Evolutionary conservation across 2,113 vertebrate genomes (phyloP).

Genomic region (Falcunculus frontatus): DNA sequence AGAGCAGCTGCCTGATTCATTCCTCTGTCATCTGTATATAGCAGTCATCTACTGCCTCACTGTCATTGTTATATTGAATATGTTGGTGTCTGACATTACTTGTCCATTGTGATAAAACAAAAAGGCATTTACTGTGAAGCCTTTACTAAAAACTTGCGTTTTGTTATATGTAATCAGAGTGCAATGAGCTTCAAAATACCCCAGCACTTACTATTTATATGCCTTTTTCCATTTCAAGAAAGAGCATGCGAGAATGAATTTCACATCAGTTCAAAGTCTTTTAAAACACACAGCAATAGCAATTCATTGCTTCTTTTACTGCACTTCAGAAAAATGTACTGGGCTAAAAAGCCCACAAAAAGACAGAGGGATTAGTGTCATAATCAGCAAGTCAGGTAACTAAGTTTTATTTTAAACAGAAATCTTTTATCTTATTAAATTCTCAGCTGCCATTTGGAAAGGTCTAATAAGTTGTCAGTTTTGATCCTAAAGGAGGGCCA

Average conservation of each 20-base stretch:
- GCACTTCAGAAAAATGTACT: background rate
- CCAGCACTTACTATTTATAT: background rate
- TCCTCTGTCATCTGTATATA: background rate
- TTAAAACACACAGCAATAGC: background rate
- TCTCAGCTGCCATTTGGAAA: background rate
- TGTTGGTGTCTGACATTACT: background rate
- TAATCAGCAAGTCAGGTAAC: background rate
- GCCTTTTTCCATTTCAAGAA: background rate
- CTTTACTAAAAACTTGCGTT: background rate
- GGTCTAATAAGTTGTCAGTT: background rate
- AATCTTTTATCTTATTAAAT: background rate
- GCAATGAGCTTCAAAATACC: background rate
- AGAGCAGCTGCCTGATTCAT: slow-evolving; percentile 43
- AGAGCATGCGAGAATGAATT: background rate
- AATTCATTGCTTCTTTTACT: background rate
- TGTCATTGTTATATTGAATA: background rate
- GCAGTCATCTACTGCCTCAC: background rate
- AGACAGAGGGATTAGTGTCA: background rate
- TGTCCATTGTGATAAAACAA: slow-evolving; percentile 38
- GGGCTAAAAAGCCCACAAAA: background rate
- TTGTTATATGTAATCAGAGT: background rate
- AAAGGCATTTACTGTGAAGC: slow-evolving; percentile 5
- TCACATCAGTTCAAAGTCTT: background rate
- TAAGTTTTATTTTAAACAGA: background rate
- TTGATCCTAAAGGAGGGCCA: background rate